Evolutionary conservation across 2,797 vertebrate species (phyloP), one percentile per base, ranked within the genome.

Genomic region (Sternarchorhynchus goeldii): DNA sequence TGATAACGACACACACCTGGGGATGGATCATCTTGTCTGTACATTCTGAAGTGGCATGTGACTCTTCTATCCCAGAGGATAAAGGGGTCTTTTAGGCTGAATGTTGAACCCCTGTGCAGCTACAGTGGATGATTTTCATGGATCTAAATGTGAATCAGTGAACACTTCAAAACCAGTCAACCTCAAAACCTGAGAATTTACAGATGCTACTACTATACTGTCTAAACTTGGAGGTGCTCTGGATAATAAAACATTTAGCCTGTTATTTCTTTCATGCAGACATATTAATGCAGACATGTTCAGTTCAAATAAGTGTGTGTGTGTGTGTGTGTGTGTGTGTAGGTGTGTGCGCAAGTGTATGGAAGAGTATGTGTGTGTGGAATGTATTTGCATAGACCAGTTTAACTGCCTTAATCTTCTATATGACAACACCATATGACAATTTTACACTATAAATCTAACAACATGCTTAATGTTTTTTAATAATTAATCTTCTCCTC

Each of bases 1-100:
- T 85, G 80, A 59, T 86, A 87, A 89, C 85, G 72, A 57, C 71
- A 77, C 76, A 62, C 81, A 90, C 85, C 87, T 90, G 84, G 79
- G 67, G 64, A 60, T 57, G 64, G 74, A 76, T 53, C 17, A 53
- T 34, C 58, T 62, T 80, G 65, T 31, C 50, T 81, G 20, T 5
- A 63, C n/a, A 66, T 64, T 60, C 29, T 60, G 66, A 62, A 63
- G 21, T 55, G 32, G 12, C n/a, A 41, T 73, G 68, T 41, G 73
- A 78, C 41, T 56, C 55, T 57, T 77, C 69, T 72, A 50, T 83
- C 53, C 8, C 20, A 4, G n/a, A 5, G 71, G 58, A 85, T 72
- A 84, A 77, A 84, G 66, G 77, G 65, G 4, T 55, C 36, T 80
- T 81, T 56, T 36, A 80, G 56, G 73, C 55, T 64, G 66, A 85